Conservation (phyloP, 2,113 vertebrate genomes). For the Saccopteryx leptura region DNA sequence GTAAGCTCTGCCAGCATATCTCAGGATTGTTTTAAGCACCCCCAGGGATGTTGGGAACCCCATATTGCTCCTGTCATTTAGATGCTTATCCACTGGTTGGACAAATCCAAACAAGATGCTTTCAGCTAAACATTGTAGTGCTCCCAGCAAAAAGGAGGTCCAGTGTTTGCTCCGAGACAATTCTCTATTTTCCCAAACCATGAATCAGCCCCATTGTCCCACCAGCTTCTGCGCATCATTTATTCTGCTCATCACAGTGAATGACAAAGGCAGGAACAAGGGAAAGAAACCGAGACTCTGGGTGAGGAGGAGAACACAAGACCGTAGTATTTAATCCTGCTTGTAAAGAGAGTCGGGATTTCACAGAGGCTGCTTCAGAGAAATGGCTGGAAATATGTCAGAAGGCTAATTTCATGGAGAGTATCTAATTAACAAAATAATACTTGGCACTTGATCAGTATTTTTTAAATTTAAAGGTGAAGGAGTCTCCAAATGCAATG, state of each 20-base stretch:
- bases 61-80: slow-evolving; percentile 67
- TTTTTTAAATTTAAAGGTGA: slow-evolving; percentile 33
- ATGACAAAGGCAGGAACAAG: slow-evolving; percentile 55
- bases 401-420: slow-evolving; percentile 54
- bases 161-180: slow-evolving; percentile 68
- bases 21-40: slow-evolving; percentile 52
- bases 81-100: slow-evolving; percentile 58
- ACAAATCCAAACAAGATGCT: slow-evolving; percentile 73
- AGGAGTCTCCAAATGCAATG: slow-evolving; percentile 26
- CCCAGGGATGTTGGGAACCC: slow-evolving; percentile 28
- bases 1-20: slow-evolving; percentile 45
- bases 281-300: slow-evolving; percentile 56
- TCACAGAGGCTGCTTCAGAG: slow-evolving; percentile 36
- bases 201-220: slow-evolving; percentile 80
- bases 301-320: background rate
- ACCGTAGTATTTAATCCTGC: slow-evolving; percentile 20
- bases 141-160: slow-evolving; percentile 66
- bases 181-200: slow-evolving; percentile 73
- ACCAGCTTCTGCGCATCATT: slow-evolving; percentile 21
- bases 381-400: slow-evolving; percentile 57
- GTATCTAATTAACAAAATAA: slow-evolving; percentile 57
- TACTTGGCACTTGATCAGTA: background rate
- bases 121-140: slow-evolving; percentile 59
- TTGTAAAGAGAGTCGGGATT: slow-evolving; percentile 45
- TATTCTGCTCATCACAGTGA: slow-evolving; percentile 60